Base-by-base conservation (phyloP, 2,113 vertebrate genomes). In the Rhabdomys dilectus region DNA sequence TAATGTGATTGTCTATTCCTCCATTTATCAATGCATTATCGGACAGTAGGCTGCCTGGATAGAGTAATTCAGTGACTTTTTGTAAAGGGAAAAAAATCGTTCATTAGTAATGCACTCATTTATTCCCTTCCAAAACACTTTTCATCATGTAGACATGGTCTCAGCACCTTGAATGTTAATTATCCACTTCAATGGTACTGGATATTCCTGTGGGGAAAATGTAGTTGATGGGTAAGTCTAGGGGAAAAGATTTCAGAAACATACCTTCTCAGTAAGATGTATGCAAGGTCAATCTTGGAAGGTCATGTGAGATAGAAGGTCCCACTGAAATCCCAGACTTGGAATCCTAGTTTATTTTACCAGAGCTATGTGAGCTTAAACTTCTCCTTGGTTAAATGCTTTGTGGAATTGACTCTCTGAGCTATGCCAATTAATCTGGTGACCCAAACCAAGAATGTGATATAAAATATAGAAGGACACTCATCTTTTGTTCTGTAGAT, bases 41-140 rank as follows among this genome's bases (percentile, higher is more conserved):
- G 0, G 92, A 88, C 85, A 91, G 36, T 21, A 58, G 64, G 26
- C 88, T 97, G 92, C 94, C 85, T 91, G 56, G 48, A 88, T 45
- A 94, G 70, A 60, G 88, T 51, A 92, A 91, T 93, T 91, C 88
- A 94, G 88, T 88, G 93, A 94, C 64, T 82, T 97, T 96, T 81
- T 94, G 84, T 85, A 90, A 95, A 93, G 76, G 81, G 51, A 91
- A 93, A 75, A 89, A 86, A 82, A 73, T 26, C 45, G 88, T 96
- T 93, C 86, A 95, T 97, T 96, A 96, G 89, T 89, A 86, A 96
- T 89, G n/a, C 39, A 24, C 87, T 93, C 97, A 94, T 91, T 96
- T 97, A 95, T 91, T 97, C 85, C 62, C 96, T 97, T 95, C 95
- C 89, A 77, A 96, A 94, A 94, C 94, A 95, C 89, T 96, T 93